Evolutionary conservation across 1,140 invertebrate genomes (phyloP).

Genomic region (Brachionus manjavacas): DNA sequence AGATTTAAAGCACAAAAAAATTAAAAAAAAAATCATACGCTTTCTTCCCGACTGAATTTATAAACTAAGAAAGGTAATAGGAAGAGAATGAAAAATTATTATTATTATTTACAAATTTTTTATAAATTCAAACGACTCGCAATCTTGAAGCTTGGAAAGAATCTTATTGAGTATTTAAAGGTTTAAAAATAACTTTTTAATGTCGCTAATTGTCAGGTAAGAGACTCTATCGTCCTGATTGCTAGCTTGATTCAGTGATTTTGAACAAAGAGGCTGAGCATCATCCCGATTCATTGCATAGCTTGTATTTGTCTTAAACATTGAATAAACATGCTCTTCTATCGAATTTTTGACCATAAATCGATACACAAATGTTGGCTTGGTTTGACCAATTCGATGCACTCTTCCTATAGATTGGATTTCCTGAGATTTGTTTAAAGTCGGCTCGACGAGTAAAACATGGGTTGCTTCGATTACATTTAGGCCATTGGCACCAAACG

Average conservation of each 20-base stretch:
- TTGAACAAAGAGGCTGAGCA: background rate
- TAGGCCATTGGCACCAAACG: slow-evolving; percentile 69
- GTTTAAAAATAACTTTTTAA: slow-evolving; percentile 7
- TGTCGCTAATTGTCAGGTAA: background rate
- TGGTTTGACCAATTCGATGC: slow-evolving; percentile 73
- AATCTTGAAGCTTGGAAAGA: background rate
- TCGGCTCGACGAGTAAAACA: slow-evolving; percentile 71
- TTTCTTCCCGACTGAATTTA: background rate
- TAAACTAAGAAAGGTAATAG: background rate
- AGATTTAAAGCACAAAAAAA: background rate
- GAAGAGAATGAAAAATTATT: background rate
- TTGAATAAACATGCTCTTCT: slow-evolving; percentile 65
- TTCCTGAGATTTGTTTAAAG: slow-evolving; percentile 69
- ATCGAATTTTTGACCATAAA: slow-evolving; percentile 68
- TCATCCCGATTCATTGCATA: background rate
- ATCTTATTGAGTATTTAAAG: background rate
- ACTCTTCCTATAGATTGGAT: slow-evolving; percentile 72
- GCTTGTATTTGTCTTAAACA: slow-evolving; percentile 44
- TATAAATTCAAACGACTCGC: background rate
- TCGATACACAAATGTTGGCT: slow-evolving; percentile 64
- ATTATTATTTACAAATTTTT: background rate
- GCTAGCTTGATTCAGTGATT: background rate
- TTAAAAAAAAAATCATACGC: background rate
- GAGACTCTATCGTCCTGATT: background rate
- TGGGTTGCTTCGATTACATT: slow-evolving; percentile 75